Conservation (phyloP, 2,888 invertebrate species). For the Thereva unica region DNA sequence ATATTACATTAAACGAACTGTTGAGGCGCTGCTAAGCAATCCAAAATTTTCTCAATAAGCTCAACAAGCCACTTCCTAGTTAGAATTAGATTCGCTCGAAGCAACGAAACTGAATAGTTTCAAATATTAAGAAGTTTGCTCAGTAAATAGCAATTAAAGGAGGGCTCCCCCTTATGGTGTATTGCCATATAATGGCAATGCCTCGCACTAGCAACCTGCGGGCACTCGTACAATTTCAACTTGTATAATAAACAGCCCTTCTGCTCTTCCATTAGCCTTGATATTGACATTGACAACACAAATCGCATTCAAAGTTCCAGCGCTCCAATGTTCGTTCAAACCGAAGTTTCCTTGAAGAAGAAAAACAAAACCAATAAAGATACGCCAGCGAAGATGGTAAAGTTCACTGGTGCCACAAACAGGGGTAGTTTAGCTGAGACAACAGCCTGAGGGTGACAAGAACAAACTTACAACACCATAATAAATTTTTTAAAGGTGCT, state of each 20-base stretch:
- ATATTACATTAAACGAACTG: too few species aligned
- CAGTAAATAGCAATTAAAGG: too few species aligned
- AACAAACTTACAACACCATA: constrained; percentile 11
- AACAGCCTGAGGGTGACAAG: constrained; percentile 16
- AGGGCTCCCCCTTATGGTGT: too few species aligned
- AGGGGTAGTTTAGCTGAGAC: constrained; percentile 10
- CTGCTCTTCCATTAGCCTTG: neutral
- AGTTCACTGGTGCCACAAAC: constrained; percentile 17
- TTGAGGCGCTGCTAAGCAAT: too few species aligned
- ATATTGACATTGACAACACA: constrained; percentile 21
- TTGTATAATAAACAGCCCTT: neutral
- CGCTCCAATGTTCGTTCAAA: too few species aligned
- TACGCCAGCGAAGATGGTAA: constrained; percentile 3
- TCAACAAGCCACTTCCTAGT: too few species aligned
- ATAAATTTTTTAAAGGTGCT: constrained; percentile 29
- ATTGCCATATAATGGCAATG: too few species aligned
- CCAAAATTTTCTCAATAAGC: too few species aligned
- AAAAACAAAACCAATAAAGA: constrained; percentile 14
- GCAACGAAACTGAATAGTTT: too few species aligned
- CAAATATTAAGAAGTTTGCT: too few species aligned
- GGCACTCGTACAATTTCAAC: neutral
- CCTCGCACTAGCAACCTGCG: neutral
- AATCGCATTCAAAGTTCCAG: neutral
- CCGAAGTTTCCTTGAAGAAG: neutral
- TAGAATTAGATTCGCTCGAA: too few species aligned